Evolutionary conservation across 2,113 vertebrate species (phyloP).

Genomic region (Perca schrenkii): DNA sequence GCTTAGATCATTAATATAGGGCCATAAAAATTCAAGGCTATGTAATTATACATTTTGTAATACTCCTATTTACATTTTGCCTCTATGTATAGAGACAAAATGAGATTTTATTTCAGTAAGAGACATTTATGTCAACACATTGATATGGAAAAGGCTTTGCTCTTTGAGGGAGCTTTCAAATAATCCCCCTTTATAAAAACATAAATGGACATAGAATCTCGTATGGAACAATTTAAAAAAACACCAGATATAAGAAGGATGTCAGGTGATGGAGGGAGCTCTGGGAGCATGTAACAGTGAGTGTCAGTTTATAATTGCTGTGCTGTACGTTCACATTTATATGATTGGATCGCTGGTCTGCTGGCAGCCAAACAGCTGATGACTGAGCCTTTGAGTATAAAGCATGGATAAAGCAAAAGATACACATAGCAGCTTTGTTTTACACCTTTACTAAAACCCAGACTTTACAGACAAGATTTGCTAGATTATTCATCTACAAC

Average conservation of each 20-base stretch:
- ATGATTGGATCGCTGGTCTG: background rate
- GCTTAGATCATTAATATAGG: too few species aligned
- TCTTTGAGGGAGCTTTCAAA: background rate
- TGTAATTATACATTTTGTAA: background rate
- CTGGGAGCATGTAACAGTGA: background rate
- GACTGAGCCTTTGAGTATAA: conserved; percentile 12
- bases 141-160: background rate
- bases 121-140: background rate
- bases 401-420: background rate
- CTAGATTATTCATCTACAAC: conserved; percentile 15
- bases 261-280: background rate
- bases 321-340: background rate
- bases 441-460: conserved; percentile 10
- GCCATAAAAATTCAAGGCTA: too few species aligned
- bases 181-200: background rate
- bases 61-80: background rate
- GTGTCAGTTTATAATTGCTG: background rate
- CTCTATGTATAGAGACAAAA: background rate
- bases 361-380: conserved; percentile 10
- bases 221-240: too few species aligned
- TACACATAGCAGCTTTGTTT: conserved; percentile 18
- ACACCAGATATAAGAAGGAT: background rate
- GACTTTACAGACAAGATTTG: conserved; percentile 11
- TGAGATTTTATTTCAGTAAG: background rate
- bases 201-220: too few species aligned